Conservation (phyloP, 2,797 vertebrate genomes). For the Ataeniobius toweri region DNA sequence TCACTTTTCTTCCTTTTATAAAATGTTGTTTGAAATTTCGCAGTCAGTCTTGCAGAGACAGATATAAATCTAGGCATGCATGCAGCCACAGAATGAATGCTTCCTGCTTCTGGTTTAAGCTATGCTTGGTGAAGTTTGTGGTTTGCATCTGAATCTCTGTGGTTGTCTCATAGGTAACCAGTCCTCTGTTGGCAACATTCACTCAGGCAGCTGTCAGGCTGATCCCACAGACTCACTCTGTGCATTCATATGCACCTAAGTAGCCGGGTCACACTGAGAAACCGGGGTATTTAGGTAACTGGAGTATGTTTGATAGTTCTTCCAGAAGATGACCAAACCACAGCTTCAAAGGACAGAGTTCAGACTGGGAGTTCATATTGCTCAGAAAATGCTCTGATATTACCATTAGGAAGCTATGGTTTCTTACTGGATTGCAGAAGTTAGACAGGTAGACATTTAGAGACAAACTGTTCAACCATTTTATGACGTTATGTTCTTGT, state of each 20-base stretch:
- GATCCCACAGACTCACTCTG: slow-evolving; percentile 8
- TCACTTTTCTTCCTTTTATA: too few relatives aligned
- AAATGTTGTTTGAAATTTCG: neutral
- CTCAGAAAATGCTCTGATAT: slow-evolving; percentile 11
- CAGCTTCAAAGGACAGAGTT: slow-evolving; percentile 12
- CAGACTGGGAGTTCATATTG: slow-evolving; percentile 8
- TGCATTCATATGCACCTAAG: slow-evolving; percentile 8
- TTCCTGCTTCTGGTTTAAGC: slow-evolving; percentile 49
- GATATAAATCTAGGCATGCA: slow-evolving; percentile 5
- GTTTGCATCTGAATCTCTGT: slow-evolving; percentile 53
- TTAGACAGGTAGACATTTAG: slow-evolving; percentile 13
- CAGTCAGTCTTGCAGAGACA: slow-evolving; percentile 7
- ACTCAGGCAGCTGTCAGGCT: slow-evolving; percentile 22
- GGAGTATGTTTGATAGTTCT: slow-evolving; percentile 26
- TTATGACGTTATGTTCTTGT: slow-evolving; percentile 4
- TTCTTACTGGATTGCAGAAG: slow-evolving; percentile 6
- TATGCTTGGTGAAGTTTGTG: slow-evolving; percentile 34
- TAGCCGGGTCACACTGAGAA: slow-evolving; percentile 35
- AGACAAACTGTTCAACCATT: slow-evolving; percentile 17
- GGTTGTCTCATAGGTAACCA: slow-evolving; percentile 55
- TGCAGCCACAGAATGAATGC: slow-evolving; percentile 33
- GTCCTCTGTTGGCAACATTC: slow-evolving; percentile 28
- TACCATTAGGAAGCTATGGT: slow-evolving; percentile 10
- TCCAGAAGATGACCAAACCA: slow-evolving; percentile 32
- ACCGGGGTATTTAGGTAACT: slow-evolving; percentile 28